phyloP scores from a whole-genome alignment of 2,113 vertebrate genomes.

The Cichladusa arquata region DNA sequence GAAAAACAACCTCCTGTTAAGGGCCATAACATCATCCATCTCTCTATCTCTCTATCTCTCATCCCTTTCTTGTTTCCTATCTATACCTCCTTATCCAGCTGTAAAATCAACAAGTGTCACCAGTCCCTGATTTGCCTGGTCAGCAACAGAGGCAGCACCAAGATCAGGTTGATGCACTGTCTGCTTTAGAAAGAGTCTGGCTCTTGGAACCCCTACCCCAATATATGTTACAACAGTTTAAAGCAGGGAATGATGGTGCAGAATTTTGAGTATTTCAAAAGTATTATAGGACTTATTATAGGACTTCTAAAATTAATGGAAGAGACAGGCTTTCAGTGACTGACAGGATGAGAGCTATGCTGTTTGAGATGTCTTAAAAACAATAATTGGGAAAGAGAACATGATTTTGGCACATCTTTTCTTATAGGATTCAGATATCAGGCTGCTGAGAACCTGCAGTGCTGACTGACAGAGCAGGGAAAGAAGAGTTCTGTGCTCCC shows the following conservation, averaged over 20 bases:
- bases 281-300: background rate
- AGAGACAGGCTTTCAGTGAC: background rate
- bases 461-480: background rate
- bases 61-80: background rate
- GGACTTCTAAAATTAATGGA: background rate
- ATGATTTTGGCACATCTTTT: background rate
- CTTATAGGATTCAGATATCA: background rate
- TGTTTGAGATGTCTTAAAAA: conserved; percentile 3
- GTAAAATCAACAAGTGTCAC: background rate
- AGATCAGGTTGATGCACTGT: background rate
- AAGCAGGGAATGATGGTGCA: background rate
- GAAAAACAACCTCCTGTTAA: background rate
- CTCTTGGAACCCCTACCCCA: background rate
- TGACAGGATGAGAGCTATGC: background rate
- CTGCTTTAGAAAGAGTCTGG: background rate
- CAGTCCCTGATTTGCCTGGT: background rate
- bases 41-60: too few relatives aligned
- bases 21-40: background rate
- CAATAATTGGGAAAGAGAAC: background rate
- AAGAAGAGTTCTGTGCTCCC: background rate
- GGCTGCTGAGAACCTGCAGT: background rate
- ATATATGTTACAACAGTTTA: background rate
- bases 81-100: background rate
- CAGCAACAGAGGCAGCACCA: background rate
- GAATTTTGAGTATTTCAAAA: background rate